phyloP scores from a whole-genome alignment of 1,140 invertebrate species.

The Hylaeus volcanicus region DNA sequence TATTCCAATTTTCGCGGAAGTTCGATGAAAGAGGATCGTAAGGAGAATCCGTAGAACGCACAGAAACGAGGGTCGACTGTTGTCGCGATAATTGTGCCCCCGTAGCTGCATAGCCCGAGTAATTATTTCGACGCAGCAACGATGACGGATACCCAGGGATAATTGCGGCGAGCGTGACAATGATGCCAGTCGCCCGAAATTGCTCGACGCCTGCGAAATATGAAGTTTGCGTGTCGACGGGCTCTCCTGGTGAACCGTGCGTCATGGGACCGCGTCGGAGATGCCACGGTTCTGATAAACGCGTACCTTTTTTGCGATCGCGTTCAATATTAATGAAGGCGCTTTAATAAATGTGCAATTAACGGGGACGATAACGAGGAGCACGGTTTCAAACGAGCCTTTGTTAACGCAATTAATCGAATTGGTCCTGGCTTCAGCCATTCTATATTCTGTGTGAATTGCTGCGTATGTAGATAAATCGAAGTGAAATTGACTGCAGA shows the following conservation, averaged over 20 bases:
- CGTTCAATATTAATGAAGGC: too few species aligned
- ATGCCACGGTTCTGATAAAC: constrained; percentile 2
- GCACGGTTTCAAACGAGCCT: too few species aligned
- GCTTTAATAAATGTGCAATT: too few species aligned
- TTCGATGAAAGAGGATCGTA: constrained; percentile 31
- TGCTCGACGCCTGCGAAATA: constrained; percentile 16
- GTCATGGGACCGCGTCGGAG: not conserved
- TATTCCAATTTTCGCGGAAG: constrained; percentile 52
- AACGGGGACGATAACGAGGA: too few species aligned
- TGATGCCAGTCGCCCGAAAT: constrained; percentile 29
- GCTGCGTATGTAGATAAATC: too few species aligned
- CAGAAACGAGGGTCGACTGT: constrained; percentile 3
- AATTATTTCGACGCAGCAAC: constrained; percentile 57
- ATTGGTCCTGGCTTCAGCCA: too few species aligned
- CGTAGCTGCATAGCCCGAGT: constrained; percentile 39
- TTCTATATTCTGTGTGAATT: too few species aligned
- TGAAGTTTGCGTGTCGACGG: constrained; percentile 10
- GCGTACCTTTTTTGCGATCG: not conserved
- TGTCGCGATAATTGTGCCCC: constrained; percentile 36
- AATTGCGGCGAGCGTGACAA: constrained; percentile 53
- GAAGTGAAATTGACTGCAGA: too few species aligned
- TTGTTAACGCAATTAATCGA: too few species aligned
- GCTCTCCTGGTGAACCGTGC: not conserved
- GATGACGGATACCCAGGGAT: constrained; percentile 44
- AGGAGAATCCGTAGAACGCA: not conserved